These are phyloP conservation scores for Drosophila formosana DNA, from an alignment of 2,888 invertebrate genomes.

Conservation along the genomic window DNA sequence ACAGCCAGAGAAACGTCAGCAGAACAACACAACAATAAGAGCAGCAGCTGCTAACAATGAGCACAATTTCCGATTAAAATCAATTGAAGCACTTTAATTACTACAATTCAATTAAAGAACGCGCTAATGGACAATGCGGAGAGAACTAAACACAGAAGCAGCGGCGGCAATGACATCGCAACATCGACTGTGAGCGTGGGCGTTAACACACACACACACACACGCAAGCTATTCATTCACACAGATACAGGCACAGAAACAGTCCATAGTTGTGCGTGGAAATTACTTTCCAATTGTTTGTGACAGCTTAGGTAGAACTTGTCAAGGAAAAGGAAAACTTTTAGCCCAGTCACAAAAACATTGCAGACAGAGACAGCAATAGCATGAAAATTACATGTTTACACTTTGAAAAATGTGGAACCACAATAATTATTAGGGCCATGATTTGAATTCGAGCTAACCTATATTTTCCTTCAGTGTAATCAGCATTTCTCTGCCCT, in stretches of 20 bases:
- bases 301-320: constrained; percentile 60
- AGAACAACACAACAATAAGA: constrained; percentile 15
- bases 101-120: constrained; percentile 80
- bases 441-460: no score
- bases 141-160: constrained; percentile 25
- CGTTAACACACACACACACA: constrained; percentile 20
- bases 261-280: constrained; percentile 38
- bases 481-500: background rate
- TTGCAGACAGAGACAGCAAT: background rate
- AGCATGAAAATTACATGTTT: background rate
- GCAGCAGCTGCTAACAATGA: constrained; percentile 68
- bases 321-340: constrained; percentile 55
- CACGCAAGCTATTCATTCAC: constrained; percentile 11
- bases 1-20: background rate
- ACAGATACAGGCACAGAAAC: constrained; percentile 14
- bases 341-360: constrained; percentile 38
- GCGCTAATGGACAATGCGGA: constrained; percentile 66
- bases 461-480: constrained; percentile 32
- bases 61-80: constrained; percentile 80
- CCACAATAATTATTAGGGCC: background rate
- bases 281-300: constrained; percentile 64
- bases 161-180: constrained; percentile 39
- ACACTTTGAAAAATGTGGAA: constrained; percentile 16
- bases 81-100: constrained; percentile 83
- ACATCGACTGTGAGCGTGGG: constrained; percentile 52